Conservation (phyloP, 2,888 invertebrate genomes). For the Conops quadrifasciatus region DNA sequence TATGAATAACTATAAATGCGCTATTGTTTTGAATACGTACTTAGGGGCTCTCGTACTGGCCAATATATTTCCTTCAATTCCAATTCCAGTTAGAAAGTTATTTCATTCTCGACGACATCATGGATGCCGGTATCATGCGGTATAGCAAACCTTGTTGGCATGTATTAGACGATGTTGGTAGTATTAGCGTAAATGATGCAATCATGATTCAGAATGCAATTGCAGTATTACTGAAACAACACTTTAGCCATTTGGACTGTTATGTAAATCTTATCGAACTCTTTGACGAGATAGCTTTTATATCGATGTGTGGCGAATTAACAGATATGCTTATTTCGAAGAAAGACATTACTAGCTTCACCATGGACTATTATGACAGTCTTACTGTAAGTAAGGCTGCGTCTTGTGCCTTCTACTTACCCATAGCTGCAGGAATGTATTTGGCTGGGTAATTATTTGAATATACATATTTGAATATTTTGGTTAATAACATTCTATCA, state of each 20-base stretch:
- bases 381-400: slow-evolving; percentile 93
- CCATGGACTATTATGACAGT: slow-evolving; percentile 85
- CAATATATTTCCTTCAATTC: neutral
- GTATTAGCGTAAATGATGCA: slow-evolving; percentile 86
- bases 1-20: too few species aligned
- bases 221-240: slow-evolving; percentile 79
- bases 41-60: neutral
- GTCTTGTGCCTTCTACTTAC: slow-evolving; percentile 93
- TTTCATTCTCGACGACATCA: slow-evolving; percentile 88
- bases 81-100: neutral
- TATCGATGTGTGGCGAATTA: slow-evolving; percentile 65
- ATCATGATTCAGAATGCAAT: slow-evolving; percentile 80
- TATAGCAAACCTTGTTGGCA: slow-evolving; percentile 95
- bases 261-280: slow-evolving; percentile 83
- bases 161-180: slow-evolving; percentile 74
- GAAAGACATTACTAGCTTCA: slow-evolving; percentile 74
- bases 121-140: slow-evolving; percentile 84
- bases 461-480: neutral
- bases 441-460: slow-evolving; percentile 71
- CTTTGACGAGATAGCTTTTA: slow-evolving; percentile 71
- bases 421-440: slow-evolving; percentile 87
- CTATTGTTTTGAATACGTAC: too few species aligned
- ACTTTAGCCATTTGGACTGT: slow-evolving; percentile 79
- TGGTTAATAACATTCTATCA: neutral
- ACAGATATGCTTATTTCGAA: slow-evolving; percentile 78